Evolutionary conservation across 92 coral and sea anemone species (phyloP).

Genomic region (Actinostola sp.): DNA sequence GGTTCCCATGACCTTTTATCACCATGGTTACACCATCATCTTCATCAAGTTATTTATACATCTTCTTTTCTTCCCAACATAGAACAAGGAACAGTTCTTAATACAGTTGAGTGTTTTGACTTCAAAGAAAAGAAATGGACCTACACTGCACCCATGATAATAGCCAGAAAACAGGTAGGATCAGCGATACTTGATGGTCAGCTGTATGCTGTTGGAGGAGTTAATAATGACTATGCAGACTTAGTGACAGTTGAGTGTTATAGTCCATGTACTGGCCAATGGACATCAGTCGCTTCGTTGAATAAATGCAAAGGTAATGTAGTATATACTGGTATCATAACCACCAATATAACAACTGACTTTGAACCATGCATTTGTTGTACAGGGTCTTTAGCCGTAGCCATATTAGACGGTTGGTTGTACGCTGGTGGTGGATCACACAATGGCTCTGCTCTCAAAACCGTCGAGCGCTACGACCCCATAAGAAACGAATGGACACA

Average conservation of each 20-base stretch:
- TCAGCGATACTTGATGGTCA: conserved; percentile 95
- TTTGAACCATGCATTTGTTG: no score
- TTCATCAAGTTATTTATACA: no score
- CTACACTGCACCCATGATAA: conserved; percentile 85
- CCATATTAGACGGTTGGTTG: conserved; percentile 95
- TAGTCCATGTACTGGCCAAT: conserved; percentile 84
- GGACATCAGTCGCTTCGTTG: conserved; percentile 94
- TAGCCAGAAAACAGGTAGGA: conserved; percentile 90
- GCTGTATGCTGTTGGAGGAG: conserved; percentile 99
- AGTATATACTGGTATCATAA: no score
- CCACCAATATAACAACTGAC: no score
- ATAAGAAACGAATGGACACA: conserved; percentile 89
- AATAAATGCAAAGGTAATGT: conserved; percentile 96
- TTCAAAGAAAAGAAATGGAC: conserved; percentile 86
- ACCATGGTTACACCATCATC: no score
- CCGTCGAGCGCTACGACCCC: conserved; percentile 93
- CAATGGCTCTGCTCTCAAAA: conserved; percentile 94
- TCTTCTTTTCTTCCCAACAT: neutral
- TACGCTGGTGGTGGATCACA: conserved; percentile 99
- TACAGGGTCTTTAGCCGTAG: conserved; percentile 88
- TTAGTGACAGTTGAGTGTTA: conserved; percentile 94
- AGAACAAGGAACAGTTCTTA: conserved; percentile 83
- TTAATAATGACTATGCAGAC: conserved; percentile 90
- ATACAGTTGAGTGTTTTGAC: conserved; percentile 87
- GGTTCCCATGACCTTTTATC: no score